Evolutionary conservation across 2,797 vertebrate species (phyloP), one percentile per base, ranked within the genome.

Genomic region (Zalophus californianus): DNA sequence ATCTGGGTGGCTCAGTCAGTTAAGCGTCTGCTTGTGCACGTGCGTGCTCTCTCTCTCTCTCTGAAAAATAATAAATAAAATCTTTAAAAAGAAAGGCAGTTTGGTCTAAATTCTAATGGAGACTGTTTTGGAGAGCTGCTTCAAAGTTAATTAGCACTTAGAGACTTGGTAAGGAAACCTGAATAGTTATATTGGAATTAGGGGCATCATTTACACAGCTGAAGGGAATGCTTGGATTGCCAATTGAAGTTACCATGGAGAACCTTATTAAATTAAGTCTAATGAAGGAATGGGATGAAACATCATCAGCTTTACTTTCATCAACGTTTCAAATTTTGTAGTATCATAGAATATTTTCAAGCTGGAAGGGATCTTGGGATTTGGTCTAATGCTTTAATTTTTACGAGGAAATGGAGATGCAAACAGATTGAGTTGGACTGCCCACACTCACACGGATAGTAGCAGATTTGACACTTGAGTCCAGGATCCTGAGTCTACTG

Each of bases 121-220:
- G 35, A 80, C 52, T 21, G 85, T 92, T 85, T 73, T 95, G 60
- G 80, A 96, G 77, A 95, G 80, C 73, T 90, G 52, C 85, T 98
- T 97, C 79, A 84, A 86, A 96, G 85, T 95, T 96, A 96, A 96
- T 96, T 96, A 91, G 87, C 70, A 95, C 87, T 97, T 96, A 96
- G 64, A 96, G 85, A 96, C 58, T 90, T 94, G 87, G 48, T 97
- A 97, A 97, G 97, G 96, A 97, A 97, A 96, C 90, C 80, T 95
- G 85, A 96, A 92, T 68, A 92, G 85, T 87, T 92, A 92, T 92
- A 70, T 66, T 90, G 72, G 90, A 97, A 95, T 92, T 64, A 95
- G 72, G 70, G 88, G 72, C 77, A 92, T 97, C 90, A 77, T 95
- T 96, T 97, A 96, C 87, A 96, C 77, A 97, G 90, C 95, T 94